Conservation (phyloP, 2,888 invertebrate genomes). For the Heliconius erato region DNA sequence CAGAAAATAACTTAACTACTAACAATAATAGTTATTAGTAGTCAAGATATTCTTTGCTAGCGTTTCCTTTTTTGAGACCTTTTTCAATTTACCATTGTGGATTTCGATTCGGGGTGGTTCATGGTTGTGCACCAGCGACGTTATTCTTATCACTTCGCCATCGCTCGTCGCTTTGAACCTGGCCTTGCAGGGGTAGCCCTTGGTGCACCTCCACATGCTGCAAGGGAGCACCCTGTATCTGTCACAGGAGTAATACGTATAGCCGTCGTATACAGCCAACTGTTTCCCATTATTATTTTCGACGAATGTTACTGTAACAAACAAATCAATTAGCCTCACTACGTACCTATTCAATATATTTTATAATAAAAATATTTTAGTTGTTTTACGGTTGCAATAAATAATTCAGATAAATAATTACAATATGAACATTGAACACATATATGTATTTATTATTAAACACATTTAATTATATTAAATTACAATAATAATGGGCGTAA, state of each 20-base stretch:
- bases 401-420: not conserved
- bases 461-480: conserved; percentile 8
- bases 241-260: conserved; percentile 61
- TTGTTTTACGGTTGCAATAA: not conserved
- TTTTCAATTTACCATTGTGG: conserved; percentile 52
- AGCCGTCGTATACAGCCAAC: conserved; percentile 60
- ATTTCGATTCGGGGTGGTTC: conserved; percentile 56
- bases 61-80: conserved; percentile 46
- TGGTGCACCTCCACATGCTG: conserved; percentile 66
- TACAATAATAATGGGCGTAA: no score
- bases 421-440: not conserved
- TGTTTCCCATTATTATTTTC: conserved; percentile 59
- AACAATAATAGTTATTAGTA: not conserved
- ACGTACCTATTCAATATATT: not conserved
- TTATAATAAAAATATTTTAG: conserved; percentile 5
- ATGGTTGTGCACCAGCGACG: conserved; percentile 59
- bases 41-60: not conserved
- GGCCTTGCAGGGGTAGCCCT: conserved; percentile 64
- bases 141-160: conserved; percentile 56
- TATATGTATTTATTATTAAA: conserved; percentile 1
- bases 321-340: conserved; percentile 7
- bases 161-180: conserved; percentile 60
- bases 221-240: conserved; percentile 41
- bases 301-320: conserved; percentile 59
- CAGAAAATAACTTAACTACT: not conserved